Base-by-base conservation (phyloP, 2,113 vertebrate genomes). In the Diadophis punctatus region DNA sequence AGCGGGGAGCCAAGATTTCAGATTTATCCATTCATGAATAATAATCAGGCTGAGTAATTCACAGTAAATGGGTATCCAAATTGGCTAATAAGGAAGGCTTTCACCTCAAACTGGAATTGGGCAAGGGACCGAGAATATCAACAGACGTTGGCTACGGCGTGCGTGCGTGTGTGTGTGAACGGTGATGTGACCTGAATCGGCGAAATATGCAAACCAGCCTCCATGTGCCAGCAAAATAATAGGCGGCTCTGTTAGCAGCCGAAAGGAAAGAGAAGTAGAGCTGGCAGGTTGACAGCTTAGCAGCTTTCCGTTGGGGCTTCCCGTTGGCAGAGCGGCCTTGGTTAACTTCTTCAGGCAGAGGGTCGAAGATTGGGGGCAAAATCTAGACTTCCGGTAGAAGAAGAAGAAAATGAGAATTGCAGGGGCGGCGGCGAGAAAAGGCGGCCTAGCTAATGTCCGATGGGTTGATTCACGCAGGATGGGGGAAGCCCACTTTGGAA, bases 31-130 rank as follows among this genome's bases (percentile, higher is more conserved):
- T 95, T 97, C 97, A 96, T 98, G 97, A 97, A 97, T 98, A 97
- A 96, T 97, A 98, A 97, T 97, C 97, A 98, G 97, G 96, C 96
- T 95, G 85, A 94, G 97, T 97, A 97, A 98, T 97, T 97, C 97
- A 91, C 97, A 96, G 97, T 94, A 96, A 98, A 97, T 96, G 96
- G 96, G 94, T 96, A 97, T 95, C 97, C 97, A 97, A 96, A 97
- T 96, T 97, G 97, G 96, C 97, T 97, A 97, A 97, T 97, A 97
- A 97, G 96, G 95, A 95, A 97, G 94, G 96, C 96, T 98, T 96
- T 98, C 97, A 97, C 97, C 98, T 97, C 97, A 97, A 96, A 97
- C 96, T 30, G 90, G 94, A 97, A 91, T 96, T 87, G 7, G 93
- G 90, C 56, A 96, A 94, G 85, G 90, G 95, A 93, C 93, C 95